A percentile compares a stretch with the other conserved stretches of the same genome.
phyloP scores from a whole-genome alignment of 1,140 invertebrate species.

The Drosophila ercepeae region DNA sequence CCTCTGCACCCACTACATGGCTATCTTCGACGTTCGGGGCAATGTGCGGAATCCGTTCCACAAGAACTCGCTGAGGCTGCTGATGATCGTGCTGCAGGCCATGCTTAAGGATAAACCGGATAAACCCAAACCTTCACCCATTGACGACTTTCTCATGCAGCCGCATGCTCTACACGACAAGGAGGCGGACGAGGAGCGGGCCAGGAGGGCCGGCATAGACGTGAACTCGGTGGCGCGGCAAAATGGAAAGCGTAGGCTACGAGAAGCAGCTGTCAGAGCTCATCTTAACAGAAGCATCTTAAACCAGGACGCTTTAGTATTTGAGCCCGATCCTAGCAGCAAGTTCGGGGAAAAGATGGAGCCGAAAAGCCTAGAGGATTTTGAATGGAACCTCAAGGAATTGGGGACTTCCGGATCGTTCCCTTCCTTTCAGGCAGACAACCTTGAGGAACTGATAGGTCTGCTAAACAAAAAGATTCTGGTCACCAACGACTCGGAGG shows the following conservation, averaged over 20 bases:
- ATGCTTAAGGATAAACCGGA: slow-evolving; percentile 3
- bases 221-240: slow-evolving; percentile 8
- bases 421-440: neutral
- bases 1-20: slow-evolving; percentile 21
- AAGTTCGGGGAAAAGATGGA: neutral
- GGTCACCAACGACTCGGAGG: neutral
- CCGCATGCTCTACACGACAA: neutral
- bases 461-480: neutral
- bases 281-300: neutral
- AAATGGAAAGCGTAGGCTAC: slow-evolving; percentile 20
- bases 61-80: slow-evolving; percentile 6
- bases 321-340: neutral
- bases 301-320: too few relatives aligned
- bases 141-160: neutral
- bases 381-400: neutral
- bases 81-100: slow-evolving; percentile 17
- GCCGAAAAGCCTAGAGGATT: neutral
- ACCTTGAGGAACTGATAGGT: neutral
- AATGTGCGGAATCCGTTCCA: slow-evolving; percentile 32
- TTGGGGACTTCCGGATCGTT: neutral
- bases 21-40: slow-evolving; percentile 35
- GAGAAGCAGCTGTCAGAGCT: neutral
- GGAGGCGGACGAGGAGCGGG: neutral
- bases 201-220: slow-evolving; percentile 20
- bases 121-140: neutral